Evolutionary conservation across 2,113 vertebrate species (phyloP).

Genomic region (Phrynosoma blainvillii): DNA sequence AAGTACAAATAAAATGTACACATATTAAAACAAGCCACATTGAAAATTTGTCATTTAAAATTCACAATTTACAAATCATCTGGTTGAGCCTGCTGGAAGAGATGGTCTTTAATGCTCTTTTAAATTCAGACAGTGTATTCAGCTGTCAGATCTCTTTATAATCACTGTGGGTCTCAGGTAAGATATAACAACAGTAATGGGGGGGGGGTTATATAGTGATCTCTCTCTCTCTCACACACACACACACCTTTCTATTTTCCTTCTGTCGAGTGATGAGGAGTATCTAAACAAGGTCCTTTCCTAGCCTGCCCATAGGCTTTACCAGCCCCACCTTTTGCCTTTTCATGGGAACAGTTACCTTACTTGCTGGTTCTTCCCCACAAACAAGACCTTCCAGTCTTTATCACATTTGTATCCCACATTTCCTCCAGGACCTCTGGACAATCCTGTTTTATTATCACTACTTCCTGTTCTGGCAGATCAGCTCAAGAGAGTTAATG

Average conservation of each 20-base stretch:
- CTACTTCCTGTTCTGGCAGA: background rate
- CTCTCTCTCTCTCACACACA: no score
- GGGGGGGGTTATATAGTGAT: background rate
- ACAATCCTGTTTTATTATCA: background rate
- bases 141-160: no score
- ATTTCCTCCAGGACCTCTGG: background rate
- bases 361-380: background rate
- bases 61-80: no score
- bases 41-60: no score
- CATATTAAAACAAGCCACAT: no score
- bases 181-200: no score
- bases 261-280: no score
- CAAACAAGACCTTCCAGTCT: constrained; percentile 12
- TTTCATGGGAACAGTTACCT: background rate
- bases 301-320: background rate
- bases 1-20: no score
- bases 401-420: background rate
- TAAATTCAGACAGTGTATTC: no score
- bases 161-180: no score
- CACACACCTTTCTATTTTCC: background rate
- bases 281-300: background rate
- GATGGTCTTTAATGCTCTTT: no score
- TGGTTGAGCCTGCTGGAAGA: no score
- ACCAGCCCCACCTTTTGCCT: background rate
- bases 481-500: background rate